Evolutionary conservation across 1,140 invertebrate genomes (phyloP).

Genomic region (Drosophila baimaii): DNA sequence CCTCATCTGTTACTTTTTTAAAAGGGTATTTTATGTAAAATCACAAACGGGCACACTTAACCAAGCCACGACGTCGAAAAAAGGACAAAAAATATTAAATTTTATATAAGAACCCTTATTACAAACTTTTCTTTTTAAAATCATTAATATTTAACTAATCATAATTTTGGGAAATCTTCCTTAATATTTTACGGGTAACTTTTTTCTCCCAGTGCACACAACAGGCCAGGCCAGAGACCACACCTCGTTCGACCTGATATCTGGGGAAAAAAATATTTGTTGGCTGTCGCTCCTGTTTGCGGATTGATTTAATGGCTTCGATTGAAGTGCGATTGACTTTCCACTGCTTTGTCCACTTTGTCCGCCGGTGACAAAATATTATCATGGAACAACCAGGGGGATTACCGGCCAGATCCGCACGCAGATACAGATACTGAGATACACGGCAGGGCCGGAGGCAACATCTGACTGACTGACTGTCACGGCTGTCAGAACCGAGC

Average conservation of each 20-base stretch:
- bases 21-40: too few relatives aligned
- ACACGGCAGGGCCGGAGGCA: neutral
- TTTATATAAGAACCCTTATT: too few relatives aligned
- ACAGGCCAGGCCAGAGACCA: conserved; percentile 1
- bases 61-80: too few relatives aligned
- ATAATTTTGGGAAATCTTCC: too few relatives aligned
- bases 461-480: conserved; percentile 17
- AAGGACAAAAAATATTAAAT: too few relatives aligned
- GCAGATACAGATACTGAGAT: conserved; percentile 4
- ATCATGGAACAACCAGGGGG: conserved; percentile 25
- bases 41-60: too few relatives aligned
- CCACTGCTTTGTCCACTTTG: conserved; percentile 31
- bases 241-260: conserved; percentile 3
- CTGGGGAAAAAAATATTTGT: conserved; percentile 27
- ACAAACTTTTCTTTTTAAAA: too few relatives aligned
- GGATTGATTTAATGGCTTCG: conserved; percentile 52
- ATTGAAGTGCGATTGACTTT: conserved; percentile 49
- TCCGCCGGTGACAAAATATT: conserved; percentile 57
- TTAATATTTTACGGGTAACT: too few relatives aligned
- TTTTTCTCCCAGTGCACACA: conserved; percentile 17
- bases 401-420: conserved; percentile 10
- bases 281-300: conserved; percentile 50
- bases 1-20: neutral
- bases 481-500: conserved; percentile 8
- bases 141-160: too few relatives aligned